Evolutionary conservation across 2,113 vertebrate genomes (phyloP), one percentile per base, ranked within the genome.

Genomic region (Micronycteris hirsuta): DNA sequence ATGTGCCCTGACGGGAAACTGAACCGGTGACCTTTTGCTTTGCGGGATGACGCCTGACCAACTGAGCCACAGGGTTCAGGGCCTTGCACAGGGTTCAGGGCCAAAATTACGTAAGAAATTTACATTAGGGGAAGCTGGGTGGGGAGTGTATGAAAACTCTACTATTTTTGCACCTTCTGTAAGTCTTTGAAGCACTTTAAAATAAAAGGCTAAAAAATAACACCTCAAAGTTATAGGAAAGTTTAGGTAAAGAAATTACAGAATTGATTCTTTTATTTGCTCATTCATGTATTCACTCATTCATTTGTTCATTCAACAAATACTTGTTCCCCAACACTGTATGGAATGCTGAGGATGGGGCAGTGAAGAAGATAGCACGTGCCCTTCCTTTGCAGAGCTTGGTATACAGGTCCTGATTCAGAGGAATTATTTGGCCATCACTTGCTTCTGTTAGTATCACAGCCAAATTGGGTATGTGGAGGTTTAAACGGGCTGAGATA

Each of bases 161-260:
- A 3, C 84, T 71, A 1, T 84, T 67, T 74, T 87, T 84, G 80
- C 20, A 92, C 52, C 24, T 81, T 91, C 88, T 73, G 1, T 84
- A 71, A 91, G 43, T 58, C 76, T 41, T 49, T 49, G 81, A 78
- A 86, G 6, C 43, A 77, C 86, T 78, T 89, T 33, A 58, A 67
- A 91, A 76, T 90, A 49, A 76, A 70, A 56, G 20, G 22, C 49
- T 47, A 33, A 54, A 43, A 78, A 71, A 47, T 43, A 9, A 31
- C 1, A n/a, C 28, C 54, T 82, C 15, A 67, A 82, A 31, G n/a
- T 1, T 49, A 54, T 63, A 52, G 7, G 33, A 80, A 85, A 89
- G 7, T 10, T 89, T 86, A 61, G 26, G 19, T 88, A 52, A 93
- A 82, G 77, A 41, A 80, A 43, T 20, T 49, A 5, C 54, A 22